Evolutionary conservation across 2,888 invertebrate genomes (phyloP).

Genomic region (Punctoribates punctum): DNA sequence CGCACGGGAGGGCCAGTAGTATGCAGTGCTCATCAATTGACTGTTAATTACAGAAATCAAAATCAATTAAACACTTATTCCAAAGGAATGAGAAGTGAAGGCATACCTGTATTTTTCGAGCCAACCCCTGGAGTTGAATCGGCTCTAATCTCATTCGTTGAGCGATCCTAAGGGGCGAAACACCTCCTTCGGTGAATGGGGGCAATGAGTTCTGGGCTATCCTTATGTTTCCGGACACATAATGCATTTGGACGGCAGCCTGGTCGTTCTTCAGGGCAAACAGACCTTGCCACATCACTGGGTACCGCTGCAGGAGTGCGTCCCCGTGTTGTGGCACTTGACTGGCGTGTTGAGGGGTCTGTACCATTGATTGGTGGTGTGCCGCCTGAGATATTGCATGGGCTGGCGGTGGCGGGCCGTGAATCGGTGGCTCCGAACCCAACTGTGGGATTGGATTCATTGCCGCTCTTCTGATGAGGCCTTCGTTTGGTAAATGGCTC

Average conservation of each 20-base stretch:
- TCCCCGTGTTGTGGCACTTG: constrained; percentile 73
- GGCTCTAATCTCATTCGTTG: constrained; percentile 97
- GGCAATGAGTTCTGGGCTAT: constrained; percentile 86
- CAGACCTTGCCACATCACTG: constrained; percentile 95
- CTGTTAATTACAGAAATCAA: constrained; percentile 57
- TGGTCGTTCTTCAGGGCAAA: constrained; percentile 93
- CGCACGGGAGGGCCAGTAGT: constrained; percentile 90
- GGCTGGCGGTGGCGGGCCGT: constrained; percentile 47
- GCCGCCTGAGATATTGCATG: constrained; percentile 56
- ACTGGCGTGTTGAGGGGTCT: constrained; percentile 68
- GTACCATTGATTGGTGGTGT: constrained; percentile 59
- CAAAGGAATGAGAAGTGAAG: background rate
- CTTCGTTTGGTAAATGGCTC: constrained; percentile 30
- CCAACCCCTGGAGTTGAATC: constrained; percentile 90
- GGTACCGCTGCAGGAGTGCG: constrained; percentile 69
- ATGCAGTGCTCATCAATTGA: constrained; percentile 94
- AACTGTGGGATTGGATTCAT: constrained; percentile 43
- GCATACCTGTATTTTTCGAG: constrained; percentile 78
- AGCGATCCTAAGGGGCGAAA: constrained; percentile 82
- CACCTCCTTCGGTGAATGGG: constrained; percentile 70
- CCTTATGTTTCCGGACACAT: constrained; percentile 85
- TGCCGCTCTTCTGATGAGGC: constrained; percentile 25
- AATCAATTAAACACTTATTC: background rate
- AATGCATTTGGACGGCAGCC: constrained; percentile 97
- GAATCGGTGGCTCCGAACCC: constrained; percentile 44